phyloP scores from a whole-genome alignment of 1,140 invertebrate species.

The Meloidogyne floridensis region DNA sequence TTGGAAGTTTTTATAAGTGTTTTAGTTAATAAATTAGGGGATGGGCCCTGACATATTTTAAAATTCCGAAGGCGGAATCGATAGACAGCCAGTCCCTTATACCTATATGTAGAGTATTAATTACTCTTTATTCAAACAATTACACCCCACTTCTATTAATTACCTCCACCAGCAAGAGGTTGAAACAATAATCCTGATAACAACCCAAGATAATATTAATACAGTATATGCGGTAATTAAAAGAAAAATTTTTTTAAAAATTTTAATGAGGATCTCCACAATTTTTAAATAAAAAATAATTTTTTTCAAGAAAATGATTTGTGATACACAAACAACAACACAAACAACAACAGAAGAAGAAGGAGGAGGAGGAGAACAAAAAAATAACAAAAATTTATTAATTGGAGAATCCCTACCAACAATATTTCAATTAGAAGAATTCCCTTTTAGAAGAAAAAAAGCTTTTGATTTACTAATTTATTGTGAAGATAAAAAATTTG shows the following conservation, averaged over 20 bases:
- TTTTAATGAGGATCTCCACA: too few relatives aligned
- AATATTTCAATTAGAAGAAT: constrained; percentile 29
- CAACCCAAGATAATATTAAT: too few relatives aligned
- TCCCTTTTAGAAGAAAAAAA: constrained; percentile 54
- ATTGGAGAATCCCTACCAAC: background rate
- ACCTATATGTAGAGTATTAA: too few relatives aligned
- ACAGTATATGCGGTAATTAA: too few relatives aligned
- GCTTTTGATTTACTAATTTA: constrained; percentile 62
- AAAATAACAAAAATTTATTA: constrained; percentile 16
- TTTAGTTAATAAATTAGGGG: background rate
- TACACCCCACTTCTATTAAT: too few relatives aligned
- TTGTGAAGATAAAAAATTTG: constrained; percentile 54
- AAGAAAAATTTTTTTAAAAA: too few relatives aligned
- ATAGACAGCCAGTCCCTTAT: too few relatives aligned
- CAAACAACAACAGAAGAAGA: constrained; percentile 39
- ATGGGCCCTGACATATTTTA: too few relatives aligned
- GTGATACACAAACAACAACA: constrained; percentile 41
- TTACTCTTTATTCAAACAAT: too few relatives aligned
- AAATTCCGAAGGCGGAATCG: too few relatives aligned
- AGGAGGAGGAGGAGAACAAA: constrained; percentile 40
- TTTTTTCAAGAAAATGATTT: constrained; percentile 57
- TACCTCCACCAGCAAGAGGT: too few relatives aligned
- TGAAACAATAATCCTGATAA: too few relatives aligned
- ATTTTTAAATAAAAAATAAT: background rate
- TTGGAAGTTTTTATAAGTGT: background rate